Evolutionary conservation across 2,888 invertebrate species (phyloP).

Genomic region (Erannis defoliaria): DNA sequence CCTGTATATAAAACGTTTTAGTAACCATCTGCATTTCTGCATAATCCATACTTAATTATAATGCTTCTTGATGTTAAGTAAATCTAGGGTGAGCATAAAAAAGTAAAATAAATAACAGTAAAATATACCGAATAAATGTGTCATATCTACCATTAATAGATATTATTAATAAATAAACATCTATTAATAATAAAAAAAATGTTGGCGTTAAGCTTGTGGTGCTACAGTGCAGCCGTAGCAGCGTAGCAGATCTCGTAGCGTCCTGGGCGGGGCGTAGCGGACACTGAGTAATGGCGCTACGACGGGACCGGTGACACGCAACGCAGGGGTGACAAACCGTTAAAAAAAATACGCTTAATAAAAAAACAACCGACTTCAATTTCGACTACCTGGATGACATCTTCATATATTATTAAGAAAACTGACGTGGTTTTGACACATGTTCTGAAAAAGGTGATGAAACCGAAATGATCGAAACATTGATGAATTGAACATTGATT

Average conservation of each 20-base stretch:
- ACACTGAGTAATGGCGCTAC: constrained; percentile 85
- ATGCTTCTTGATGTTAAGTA: no score
- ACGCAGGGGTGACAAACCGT: constrained; percentile 69
- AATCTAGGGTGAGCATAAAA: no score
- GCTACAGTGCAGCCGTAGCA: constrained; percentile 37
- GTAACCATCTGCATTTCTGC: no score
- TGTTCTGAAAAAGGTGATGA: background rate
- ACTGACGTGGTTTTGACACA: no score
- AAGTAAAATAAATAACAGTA: no score
- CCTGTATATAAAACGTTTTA: no score
- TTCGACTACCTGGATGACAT: no score
- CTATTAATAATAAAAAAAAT: background rate
- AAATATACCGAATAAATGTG: no score
- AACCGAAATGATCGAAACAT: no score
- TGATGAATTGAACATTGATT: no score
- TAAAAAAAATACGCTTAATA: background rate
- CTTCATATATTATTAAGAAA: no score
- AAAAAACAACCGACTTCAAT: background rate
- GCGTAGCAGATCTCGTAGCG: constrained; percentile 67
- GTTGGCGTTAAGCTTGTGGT: constrained; percentile 6
- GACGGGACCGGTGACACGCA: constrained; percentile 86
- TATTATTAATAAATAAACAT: background rate
- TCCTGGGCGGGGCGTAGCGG: constrained; percentile 82
- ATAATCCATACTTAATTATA: no score
- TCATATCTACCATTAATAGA: background rate